phyloP scores from a whole-genome alignment of 2,797 vertebrate genomes.

The Bradypodion ventrale region DNA sequence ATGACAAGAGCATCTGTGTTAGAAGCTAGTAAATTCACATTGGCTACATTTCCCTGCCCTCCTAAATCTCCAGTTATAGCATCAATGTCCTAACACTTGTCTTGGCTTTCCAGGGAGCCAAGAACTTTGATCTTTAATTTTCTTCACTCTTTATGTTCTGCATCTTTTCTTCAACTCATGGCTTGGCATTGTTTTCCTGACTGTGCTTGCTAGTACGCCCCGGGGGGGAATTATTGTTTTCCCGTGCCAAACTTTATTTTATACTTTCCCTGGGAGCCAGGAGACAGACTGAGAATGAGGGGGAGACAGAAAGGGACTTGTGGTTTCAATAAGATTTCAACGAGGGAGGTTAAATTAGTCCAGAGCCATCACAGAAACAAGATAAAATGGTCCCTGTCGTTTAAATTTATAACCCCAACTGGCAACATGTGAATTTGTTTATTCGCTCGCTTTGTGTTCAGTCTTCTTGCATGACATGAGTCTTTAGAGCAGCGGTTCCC shows the following conservation, averaged over 20 bases:
- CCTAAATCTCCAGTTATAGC: constrained; percentile 33
- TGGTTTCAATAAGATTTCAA: background rate
- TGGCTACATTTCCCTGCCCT: constrained; percentile 13
- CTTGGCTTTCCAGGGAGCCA: constrained; percentile 14
- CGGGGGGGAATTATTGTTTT: background rate
- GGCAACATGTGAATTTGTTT: background rate
- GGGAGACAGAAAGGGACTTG: background rate
- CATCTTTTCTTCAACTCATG: background rate
- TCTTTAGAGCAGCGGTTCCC: background rate
- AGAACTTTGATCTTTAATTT: constrained; percentile 24
- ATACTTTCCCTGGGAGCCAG: background rate
- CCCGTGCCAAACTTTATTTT: background rate
- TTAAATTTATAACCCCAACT: background rate
- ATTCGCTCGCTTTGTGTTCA: background rate
- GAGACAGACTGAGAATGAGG: background rate
- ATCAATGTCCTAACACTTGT: constrained; percentile 7
- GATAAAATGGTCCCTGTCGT: background rate
- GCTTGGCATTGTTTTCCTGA: constrained; percentile 2
- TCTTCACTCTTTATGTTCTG: background rate
- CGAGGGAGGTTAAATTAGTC: background rate
- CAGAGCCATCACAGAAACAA: background rate
- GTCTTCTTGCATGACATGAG: background rate
- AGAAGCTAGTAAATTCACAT: constrained; percentile 36
- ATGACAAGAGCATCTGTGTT: constrained; percentile 36
- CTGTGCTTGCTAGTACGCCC: background rate